Percentiles rank a stretch among this genome's conserved stretches.
These are phyloP conservation scores for Bombus superbus DNA, from an alignment of 1,140 invertebrate genomes.

Conservation along the genomic window DNA sequence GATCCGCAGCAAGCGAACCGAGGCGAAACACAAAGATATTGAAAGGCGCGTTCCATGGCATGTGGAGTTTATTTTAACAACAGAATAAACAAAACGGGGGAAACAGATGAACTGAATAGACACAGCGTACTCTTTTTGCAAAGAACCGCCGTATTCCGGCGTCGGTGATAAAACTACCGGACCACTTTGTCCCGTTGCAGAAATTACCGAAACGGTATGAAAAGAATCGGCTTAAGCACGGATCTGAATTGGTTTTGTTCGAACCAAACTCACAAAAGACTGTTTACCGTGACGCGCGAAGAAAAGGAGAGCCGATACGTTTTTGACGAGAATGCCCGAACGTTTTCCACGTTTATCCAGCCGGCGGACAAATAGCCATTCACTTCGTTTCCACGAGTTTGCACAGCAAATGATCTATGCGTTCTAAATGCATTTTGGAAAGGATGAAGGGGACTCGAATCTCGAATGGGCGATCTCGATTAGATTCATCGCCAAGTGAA, in stretches of 20 bases:
- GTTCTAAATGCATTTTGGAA: slow-evolving; percentile 38
- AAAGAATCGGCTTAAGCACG: slow-evolving; percentile 18
- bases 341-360: background rate
- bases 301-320: slow-evolving; percentile 21
- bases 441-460: slow-evolving; percentile 16
- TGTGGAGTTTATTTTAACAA: background rate
- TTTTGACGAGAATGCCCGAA: slow-evolving; percentile 6
- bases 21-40: slow-evolving; percentile 18
- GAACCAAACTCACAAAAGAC: background rate
- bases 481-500: slow-evolving; percentile 38
- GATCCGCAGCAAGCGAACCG: background rate
- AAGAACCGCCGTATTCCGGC: background rate
- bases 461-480: slow-evolving; percentile 26
- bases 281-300: slow-evolving; percentile 9
- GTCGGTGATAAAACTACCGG: background rate
- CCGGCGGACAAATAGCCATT: background rate
- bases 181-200: background rate
- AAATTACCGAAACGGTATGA: background rate
- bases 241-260: background rate
- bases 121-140: background rate
- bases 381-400: slow-evolving; percentile 13
- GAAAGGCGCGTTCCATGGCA: background rate
- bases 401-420: background rate
- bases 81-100: background rate
- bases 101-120: background rate